phyloP scores from a whole-genome alignment of 2,113 vertebrate genomes.

The Xyrauchen texanus region DNA sequence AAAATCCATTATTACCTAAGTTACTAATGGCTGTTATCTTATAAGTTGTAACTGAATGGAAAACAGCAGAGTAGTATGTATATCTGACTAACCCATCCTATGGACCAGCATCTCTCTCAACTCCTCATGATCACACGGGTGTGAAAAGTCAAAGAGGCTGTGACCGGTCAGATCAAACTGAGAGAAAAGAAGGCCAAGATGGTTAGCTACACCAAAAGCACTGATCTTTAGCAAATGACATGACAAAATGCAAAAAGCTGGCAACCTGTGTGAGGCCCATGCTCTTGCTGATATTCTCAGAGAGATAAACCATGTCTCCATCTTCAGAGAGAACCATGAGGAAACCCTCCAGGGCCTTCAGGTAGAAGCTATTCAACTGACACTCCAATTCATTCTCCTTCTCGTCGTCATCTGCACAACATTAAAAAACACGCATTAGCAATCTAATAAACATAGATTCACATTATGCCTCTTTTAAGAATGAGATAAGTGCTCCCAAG shows the following conservation, averaged over 20 bases:
- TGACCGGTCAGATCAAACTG: slow-evolving; percentile 98
- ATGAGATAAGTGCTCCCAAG: background rate
- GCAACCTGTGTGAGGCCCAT: slow-evolving; percentile 94
- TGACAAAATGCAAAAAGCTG: background rate
- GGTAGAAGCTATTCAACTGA: slow-evolving; percentile 91
- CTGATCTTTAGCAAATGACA: background rate
- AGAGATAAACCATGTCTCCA: slow-evolving; percentile 97
- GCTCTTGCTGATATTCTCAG: slow-evolving; percentile 97
- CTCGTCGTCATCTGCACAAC: slow-evolving; percentile 73
- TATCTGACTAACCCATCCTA: slow-evolving; percentile 82
- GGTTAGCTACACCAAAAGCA: background rate
- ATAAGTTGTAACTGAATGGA: background rate
- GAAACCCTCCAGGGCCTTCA: slow-evolving; percentile 96
- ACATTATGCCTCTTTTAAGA: background rate
- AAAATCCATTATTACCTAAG: background rate
- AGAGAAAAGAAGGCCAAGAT: slow-evolving; percentile 46
- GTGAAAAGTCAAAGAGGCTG: slow-evolving; percentile 96
- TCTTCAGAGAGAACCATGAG: slow-evolving; percentile 97
- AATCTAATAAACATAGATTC: background rate
- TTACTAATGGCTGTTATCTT: background rate
- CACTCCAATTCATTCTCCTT: slow-evolving; percentile 71
- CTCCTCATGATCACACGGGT: slow-evolving; percentile 98
- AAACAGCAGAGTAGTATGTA: background rate
- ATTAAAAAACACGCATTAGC: background rate
- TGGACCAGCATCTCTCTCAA: slow-evolving; percentile 95